phyloP scores from a whole-genome alignment of 2,888 invertebrate genomes.

The Gari tellinella region DNA sequence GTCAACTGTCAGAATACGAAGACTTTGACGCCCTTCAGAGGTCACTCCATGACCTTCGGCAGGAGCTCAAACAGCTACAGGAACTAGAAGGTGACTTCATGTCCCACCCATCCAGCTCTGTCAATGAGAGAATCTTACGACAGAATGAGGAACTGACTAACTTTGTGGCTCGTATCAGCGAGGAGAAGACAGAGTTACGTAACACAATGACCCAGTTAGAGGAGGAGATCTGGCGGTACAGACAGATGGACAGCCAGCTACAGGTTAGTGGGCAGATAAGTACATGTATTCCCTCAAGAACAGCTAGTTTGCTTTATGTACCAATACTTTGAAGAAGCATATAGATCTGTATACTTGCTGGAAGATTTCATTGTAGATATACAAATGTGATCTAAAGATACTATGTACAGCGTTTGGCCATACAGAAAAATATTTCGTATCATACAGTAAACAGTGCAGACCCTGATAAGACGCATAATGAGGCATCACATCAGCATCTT shows the following conservation, averaged over 20 bases:
- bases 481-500: no score
- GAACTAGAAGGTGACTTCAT: conserved; percentile 58
- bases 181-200: conserved; percentile 79
- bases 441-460: no score
- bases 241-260: conserved; percentile 64
- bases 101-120: conserved; percentile 49
- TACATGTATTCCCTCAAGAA: no score
- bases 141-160: conserved; percentile 79
- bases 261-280: conserved; percentile 48
- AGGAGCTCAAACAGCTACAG: conserved; percentile 72
- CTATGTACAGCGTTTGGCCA: no score
- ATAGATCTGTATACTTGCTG: no score
- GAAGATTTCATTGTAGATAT: no score
- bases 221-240: conserved; percentile 71
- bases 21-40: conserved; percentile 55
- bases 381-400: no score
- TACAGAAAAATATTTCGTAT: no score
- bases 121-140: conserved; percentile 76
- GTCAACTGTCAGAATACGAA: conserved; percentile 16
- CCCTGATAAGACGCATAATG: no score
- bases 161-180: conserved; percentile 73
- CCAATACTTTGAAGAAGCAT: no score
- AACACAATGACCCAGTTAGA: conserved; percentile 69
- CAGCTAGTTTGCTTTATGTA: no score
- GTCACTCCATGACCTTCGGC: conserved; percentile 65